A percentile compares a stretch with the other conserved stretches of the same genome.
phyloP scores from a whole-genome alignment of 2,888 invertebrate genomes.

The Diarsia mendica region DNA sequence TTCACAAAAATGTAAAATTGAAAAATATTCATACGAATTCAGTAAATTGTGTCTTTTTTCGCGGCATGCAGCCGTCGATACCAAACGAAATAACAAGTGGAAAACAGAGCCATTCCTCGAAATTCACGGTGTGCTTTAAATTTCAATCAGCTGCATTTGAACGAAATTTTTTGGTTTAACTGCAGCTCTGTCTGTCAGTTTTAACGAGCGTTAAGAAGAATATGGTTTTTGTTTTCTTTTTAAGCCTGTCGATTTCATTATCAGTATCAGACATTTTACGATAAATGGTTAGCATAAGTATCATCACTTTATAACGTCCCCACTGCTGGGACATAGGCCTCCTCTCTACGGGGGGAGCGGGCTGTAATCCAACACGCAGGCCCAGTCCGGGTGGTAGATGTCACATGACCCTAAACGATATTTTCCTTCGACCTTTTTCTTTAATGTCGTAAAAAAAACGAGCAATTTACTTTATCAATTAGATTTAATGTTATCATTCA shows the following conservation, averaged over 20 bases:
- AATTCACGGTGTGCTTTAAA: slow-evolving; percentile 34
- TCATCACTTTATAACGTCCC: not conserved
- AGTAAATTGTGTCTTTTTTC: not conserved
- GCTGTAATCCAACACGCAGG: not conserved
- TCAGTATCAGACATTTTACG: not conserved
- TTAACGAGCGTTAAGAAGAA: slow-evolving; percentile 35
- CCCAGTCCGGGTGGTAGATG: not conserved
- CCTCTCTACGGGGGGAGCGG: not conserved
- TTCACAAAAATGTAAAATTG: not conserved
- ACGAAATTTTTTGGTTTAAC: slow-evolving; percentile 14
- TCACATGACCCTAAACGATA: not conserved
- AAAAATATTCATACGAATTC: slow-evolving; percentile 8
- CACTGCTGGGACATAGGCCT: not conserved
- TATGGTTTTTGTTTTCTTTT: not conserved
- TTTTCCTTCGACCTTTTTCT: not conserved
- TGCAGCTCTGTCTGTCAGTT: slow-evolving; percentile 19
- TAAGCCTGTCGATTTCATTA: not conserved
- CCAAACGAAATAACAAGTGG: slow-evolving; percentile 13
- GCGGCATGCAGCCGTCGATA: slow-evolving; percentile 18
- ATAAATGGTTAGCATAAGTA: not conserved
- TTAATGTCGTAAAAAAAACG: not conserved
- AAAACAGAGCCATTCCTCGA: slow-evolving; percentile 27
- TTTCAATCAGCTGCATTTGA: slow-evolving; percentile 37
- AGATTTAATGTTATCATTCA: slow-evolving; percentile 19
- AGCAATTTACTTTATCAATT: slow-evolving; percentile 10